A percentile compares a stretch with the other conserved stretches of the same genome.
Conservation (phyloP, 2,888 invertebrate species). For the Villa cingulata region DNA sequence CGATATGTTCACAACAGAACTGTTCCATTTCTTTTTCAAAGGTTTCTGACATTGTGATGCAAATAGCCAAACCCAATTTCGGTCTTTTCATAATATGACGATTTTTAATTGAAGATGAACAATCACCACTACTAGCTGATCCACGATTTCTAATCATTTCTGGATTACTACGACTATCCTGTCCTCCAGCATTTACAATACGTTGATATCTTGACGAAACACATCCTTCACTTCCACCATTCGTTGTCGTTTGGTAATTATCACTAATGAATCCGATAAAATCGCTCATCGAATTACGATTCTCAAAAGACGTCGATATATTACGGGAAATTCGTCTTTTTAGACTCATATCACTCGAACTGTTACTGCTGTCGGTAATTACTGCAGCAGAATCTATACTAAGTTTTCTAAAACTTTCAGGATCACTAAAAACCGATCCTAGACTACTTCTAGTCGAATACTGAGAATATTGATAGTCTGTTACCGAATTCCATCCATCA, state of each 20-base stretch:
- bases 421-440: conserved; percentile 32
- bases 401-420: conserved; percentile 23
- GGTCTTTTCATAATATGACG: conserved; percentile 25
- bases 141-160: conserved; percentile 21
- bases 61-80: conserved; percentile 53
- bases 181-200: conserved; percentile 18
- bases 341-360: conserved; percentile 41
- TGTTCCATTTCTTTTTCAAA: conserved; percentile 52
- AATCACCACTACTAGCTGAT: conserved; percentile 3
- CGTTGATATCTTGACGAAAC: conserved; percentile 19
- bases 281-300: conserved; percentile 32
- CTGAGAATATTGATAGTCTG: conserved; percentile 22
- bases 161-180: conserved; percentile 32
- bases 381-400: conserved; percentile 25
- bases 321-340: conserved; percentile 46
- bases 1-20: conserved; percentile 68
- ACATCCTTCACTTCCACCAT: conserved; percentile 27
- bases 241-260: conserved; percentile 17
- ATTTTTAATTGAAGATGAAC: neutral
- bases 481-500: conserved; percentile 24
- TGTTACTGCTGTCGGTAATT: conserved; percentile 37
- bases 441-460: conserved; percentile 35
- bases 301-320: conserved; percentile 37
- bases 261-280: conserved; percentile 33
- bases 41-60: conserved; percentile 44